Percentiles rank a stretch among this genome's conserved stretches.
Conservation (phyloP, 2,797 vertebrate genomes). For the Microchirus variegatus region DNA sequence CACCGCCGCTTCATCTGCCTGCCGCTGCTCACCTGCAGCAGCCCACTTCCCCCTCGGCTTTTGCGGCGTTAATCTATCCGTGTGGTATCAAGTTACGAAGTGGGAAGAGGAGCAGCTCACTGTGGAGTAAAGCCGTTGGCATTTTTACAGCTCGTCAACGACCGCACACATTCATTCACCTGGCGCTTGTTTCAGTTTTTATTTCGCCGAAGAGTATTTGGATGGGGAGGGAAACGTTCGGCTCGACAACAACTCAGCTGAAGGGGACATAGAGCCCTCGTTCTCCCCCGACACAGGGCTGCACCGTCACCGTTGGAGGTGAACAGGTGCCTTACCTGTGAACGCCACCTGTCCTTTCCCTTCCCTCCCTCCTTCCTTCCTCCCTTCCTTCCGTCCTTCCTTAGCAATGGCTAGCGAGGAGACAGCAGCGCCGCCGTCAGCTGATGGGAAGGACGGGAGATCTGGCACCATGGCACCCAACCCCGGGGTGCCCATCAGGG, state of each 20-base stretch:
- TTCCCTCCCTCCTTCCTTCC: slow-evolving; percentile 22
- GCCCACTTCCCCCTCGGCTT: slow-evolving; percentile 30
- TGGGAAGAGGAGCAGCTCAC: slow-evolving; percentile 42
- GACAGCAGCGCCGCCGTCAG: slow-evolving; percentile 65
- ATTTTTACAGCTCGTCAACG: slow-evolving; percentile 48
- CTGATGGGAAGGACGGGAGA: slow-evolving; percentile 70
- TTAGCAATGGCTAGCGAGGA: slow-evolving; percentile 88
- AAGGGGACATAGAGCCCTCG: slow-evolving; percentile 43
- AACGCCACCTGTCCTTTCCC: slow-evolving; percentile 67
- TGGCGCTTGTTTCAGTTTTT: not conserved
- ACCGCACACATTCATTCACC: slow-evolving; percentile 8
- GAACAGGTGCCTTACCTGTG: slow-evolving; percentile 84
- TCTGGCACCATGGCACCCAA: slow-evolving; percentile 76
- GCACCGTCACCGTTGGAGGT: slow-evolving; percentile 52
- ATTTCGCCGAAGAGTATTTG: slow-evolving; percentile 29
- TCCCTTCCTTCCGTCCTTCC: slow-evolving; percentile 41
- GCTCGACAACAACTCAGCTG: slow-evolving; percentile 49
- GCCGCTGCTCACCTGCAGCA: slow-evolving; percentile 14
- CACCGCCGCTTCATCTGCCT: slow-evolving; percentile 15
- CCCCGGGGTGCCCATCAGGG: slow-evolving; percentile 90
- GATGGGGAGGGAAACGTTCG: slow-evolving; percentile 62
- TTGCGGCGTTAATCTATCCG: slow-evolving; percentile 52
- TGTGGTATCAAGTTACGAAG: slow-evolving; percentile 76
- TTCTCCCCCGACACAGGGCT: slow-evolving; percentile 37
- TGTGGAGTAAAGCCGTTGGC: slow-evolving; percentile 55